These are phyloP conservation scores for Escarpia spicata DNA, from an alignment of 2,888 invertebrate genomes.

Conservation along the genomic window DNA sequence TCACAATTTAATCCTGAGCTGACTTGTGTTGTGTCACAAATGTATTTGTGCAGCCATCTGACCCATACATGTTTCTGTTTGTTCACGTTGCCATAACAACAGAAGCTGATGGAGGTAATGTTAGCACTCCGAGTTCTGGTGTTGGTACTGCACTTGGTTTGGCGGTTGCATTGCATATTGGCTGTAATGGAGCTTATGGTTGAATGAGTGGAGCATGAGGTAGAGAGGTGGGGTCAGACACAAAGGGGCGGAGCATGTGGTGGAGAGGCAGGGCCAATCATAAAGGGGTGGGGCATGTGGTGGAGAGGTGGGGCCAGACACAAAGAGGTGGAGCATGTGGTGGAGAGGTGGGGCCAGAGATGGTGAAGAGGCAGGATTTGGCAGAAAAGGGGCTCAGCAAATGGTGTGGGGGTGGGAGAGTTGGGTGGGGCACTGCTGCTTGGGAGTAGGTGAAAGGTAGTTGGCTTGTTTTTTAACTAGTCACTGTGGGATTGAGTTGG, in stretches of 20 bases:
- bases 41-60: neutral
- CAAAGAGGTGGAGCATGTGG: neutral
- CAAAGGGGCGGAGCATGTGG: neutral
- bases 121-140: neutral
- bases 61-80: neutral
- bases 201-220: neutral
- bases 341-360: neutral
- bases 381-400: neutral
- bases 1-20: neutral
- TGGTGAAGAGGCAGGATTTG: neutral
- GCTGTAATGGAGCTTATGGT: neutral
- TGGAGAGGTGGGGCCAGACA: neutral
- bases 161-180: neutral
- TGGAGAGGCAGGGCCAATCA: neutral
- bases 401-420: neutral
- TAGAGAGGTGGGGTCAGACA: neutral
- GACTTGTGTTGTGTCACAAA: neutral
- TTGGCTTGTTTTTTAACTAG: neutral
- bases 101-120: slow-evolving; percentile 6
- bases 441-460: neutral
- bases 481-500: neutral
- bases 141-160: slow-evolving; percentile 12
- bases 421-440: neutral
- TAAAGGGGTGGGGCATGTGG: neutral
- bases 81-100: neutral